A percentile compares a stretch with the other conserved stretches of the same genome.
Evolutionary conservation across 1,140 invertebrate species (phyloP).

Genomic region (Bilobella aurantiaca): DNA sequence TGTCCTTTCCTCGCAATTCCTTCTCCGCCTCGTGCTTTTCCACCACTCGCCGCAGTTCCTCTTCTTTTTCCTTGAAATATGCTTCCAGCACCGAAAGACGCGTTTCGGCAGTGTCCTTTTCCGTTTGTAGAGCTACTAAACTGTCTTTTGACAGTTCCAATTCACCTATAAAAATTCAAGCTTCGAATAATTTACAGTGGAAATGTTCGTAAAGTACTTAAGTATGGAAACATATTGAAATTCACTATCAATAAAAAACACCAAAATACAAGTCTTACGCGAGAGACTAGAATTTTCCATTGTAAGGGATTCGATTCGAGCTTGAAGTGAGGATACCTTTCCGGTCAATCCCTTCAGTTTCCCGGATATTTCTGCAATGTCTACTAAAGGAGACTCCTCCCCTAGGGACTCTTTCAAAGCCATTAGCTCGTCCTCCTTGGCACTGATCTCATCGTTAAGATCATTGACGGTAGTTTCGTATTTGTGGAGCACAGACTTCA

Average conservation of each 20-base stretch:
- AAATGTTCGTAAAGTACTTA: too few relatives aligned
- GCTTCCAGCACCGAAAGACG: constrained; percentile 26
- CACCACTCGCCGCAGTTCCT: constrained; percentile 27
- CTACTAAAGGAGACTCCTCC: constrained; percentile 33
- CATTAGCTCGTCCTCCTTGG: constrained; percentile 30
- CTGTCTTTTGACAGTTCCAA: constrained; percentile 6
- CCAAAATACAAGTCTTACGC: background rate
- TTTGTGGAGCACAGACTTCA: constrained; percentile 26
- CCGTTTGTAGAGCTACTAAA: background rate
- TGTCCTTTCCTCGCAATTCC: constrained; percentile 26
- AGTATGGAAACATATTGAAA: too few relatives aligned
- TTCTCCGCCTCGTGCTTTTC: constrained; percentile 25
- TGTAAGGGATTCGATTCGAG: constrained; percentile 18
- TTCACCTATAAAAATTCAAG: constrained; percentile 12
- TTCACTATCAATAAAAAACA: too few relatives aligned
- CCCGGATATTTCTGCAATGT: constrained; percentile 27
- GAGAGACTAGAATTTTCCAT: constrained; percentile 22
- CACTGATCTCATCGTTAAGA: constrained; percentile 26
- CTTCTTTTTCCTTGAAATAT: constrained; percentile 34
- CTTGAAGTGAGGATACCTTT: constrained; percentile 15
- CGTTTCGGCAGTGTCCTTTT: constrained; percentile 28
- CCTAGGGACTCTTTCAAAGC: constrained; percentile 28
- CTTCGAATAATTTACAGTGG: background rate
- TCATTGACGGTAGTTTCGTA: constrained; percentile 28
- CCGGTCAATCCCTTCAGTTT: constrained; percentile 16